phyloP scores from a whole-genome alignment of 2,888 invertebrate species.

The Pycnomerus fuliginosus region DNA sequence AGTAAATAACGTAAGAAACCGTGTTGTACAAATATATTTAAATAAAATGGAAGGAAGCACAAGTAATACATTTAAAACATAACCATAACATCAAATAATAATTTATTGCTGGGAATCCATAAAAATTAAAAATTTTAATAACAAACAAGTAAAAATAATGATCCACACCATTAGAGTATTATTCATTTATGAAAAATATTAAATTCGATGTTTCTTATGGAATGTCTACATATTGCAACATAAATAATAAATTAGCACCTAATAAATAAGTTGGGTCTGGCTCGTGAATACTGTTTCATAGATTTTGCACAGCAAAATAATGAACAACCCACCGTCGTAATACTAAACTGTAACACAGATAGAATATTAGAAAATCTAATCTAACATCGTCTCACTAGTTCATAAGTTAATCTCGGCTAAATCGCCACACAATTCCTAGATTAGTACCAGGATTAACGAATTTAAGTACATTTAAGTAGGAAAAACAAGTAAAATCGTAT shows the following conservation, averaged over 20 bases:
- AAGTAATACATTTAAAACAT: conserved; percentile 9
- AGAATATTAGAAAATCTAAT: conserved; percentile 30
- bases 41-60: conserved; percentile 9
- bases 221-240: conserved; percentile 16
- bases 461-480: conserved; percentile 8
- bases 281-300: not conserved
- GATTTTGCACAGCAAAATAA: not conserved
- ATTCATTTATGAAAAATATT: no score
- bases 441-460: conserved; percentile 6
- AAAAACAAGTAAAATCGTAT: not conserved
- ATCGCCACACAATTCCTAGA: conserved; percentile 2
- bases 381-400: conserved; percentile 30
- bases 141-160: no score
- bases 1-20: no score
- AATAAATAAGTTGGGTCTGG: not conserved
- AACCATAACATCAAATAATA: conserved; percentile 1
- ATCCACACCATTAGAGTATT: no score
- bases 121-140: no score
- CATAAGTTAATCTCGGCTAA: conserved; percentile 21
- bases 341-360: conserved; percentile 28
- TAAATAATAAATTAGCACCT: conserved; percentile 1
- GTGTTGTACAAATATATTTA: no score
- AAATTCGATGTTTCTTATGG: no score
- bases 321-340: conserved; percentile 15
- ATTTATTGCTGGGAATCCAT: no score